phyloP scores from a whole-genome alignment of 2,888 invertebrate genomes.

The Oasisia sp. region DNA sequence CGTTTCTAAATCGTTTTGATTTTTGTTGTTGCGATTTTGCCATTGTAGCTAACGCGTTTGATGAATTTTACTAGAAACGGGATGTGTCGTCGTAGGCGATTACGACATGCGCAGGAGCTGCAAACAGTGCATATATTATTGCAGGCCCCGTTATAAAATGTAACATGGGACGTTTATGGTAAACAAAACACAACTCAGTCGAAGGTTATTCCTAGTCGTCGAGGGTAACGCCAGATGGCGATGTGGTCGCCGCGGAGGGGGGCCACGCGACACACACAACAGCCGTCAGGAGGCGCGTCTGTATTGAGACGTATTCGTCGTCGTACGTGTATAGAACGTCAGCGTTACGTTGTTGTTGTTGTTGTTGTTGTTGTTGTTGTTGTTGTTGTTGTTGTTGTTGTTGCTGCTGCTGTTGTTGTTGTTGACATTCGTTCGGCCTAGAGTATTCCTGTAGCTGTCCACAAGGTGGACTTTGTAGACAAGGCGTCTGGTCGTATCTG shows the following conservation, averaged over 20 bases:
- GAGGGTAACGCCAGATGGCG: neutral
- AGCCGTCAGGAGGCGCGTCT: neutral
- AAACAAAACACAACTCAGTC: neutral
- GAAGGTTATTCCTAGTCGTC: neutral
- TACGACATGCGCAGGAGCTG: neutral
- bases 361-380: slow-evolving; percentile 9
- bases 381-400: neutral
- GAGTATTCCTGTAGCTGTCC: neutral
- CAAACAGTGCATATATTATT: neutral
- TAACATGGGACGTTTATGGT: neutral
- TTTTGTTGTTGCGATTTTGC: too few relatives aligned
- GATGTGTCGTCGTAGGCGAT: neutral
- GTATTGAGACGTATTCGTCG: neutral
- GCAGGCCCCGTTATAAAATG: neutral
- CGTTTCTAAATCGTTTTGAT: neutral
- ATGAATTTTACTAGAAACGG: neutral
- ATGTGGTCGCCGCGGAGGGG: neutral
- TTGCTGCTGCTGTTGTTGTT: neutral
- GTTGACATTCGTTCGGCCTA: neutral
- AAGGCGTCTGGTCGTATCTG: neutral
- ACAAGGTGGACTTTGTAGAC: neutral
- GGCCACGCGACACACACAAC: slow-evolving; percentile 2
- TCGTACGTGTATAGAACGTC: slow-evolving; percentile 9
- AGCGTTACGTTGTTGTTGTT: neutral
- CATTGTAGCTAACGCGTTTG: too few relatives aligned